Evolutionary conservation across 1,140 invertebrate genomes (phyloP).

Genomic region (Cyphomyrmex costatus): DNA sequence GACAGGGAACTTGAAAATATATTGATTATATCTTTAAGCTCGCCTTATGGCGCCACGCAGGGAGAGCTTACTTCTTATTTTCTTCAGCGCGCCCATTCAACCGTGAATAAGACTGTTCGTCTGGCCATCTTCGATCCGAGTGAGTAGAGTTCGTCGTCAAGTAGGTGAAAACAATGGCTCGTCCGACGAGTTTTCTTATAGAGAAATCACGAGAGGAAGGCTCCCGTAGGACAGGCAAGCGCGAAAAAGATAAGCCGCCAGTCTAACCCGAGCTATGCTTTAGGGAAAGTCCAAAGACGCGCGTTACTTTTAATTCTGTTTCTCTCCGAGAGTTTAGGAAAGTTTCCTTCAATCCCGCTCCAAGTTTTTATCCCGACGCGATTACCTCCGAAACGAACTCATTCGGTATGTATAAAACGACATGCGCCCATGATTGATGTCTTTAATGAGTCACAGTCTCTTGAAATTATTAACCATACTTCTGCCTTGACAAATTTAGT

Average conservation of each 20-base stretch:
- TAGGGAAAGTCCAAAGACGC: constrained; percentile 16
- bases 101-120: constrained; percentile 62
- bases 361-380: constrained; percentile 42
- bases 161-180: constrained; percentile 79
- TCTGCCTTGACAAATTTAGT: neutral
- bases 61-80: constrained; percentile 47
- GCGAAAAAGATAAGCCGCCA: constrained; percentile 57
- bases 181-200: constrained; percentile 64
- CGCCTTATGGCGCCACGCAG: neutral
- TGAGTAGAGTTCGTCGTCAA: constrained; percentile 70
- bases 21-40: constrained; percentile 61
- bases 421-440: constrained; percentile 39
- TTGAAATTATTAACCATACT: constrained; percentile 19
- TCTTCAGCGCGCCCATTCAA: constrained; percentile 55
- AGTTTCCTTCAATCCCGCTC: constrained; percentile 6
- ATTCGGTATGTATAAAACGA: constrained; percentile 41
- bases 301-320: constrained; percentile 74
- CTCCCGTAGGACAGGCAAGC: neutral
- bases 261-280: constrained; percentile 36
- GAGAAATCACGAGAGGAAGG: constrained; percentile 58
- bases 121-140: constrained; percentile 61
- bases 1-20: constrained; percentile 34
- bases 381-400: constrained; percentile 53
- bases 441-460: neutral
- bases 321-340: constrained; percentile 25